Base-by-base conservation (phyloP, 2,797 vertebrate genomes). In the Meda fulgida region DNA sequence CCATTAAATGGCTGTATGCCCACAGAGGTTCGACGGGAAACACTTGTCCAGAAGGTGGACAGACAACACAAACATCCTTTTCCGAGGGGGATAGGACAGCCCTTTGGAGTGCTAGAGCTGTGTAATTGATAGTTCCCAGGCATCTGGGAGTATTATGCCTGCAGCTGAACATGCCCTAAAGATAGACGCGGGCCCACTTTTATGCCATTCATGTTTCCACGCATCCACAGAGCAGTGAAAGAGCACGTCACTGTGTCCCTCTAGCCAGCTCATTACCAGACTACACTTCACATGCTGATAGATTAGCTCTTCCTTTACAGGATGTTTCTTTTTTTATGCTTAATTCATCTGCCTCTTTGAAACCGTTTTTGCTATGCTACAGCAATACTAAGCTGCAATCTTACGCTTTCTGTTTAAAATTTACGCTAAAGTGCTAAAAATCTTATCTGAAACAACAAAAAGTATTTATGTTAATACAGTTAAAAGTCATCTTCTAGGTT, bases 31-130 rank as follows among this genome's bases (percentile, higher is more conserved):
- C 84, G 87, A 83, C 87, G 87, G 89, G 83, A 91, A 92, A 85
- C 89, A 87, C 86, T 86, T 82, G 84, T 87, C 73, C 81, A 88
- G 80, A 87, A 89, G 66, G 81, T 85, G 78, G 83, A 90, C 84
- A 87, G 88, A 89, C 67, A 93, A 89, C 85, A 92, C 90, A 91
- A 93, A 91, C 90, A 92, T 91, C 91, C 89, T 86, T 83, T 90
- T 91, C 85, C 84, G 86, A 85, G 76, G 75, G 63, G 83, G 80
- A 65, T 80, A 76, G 43, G 76, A 79, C 76, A 69, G 69, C 34
- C 77, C 69, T 58, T 82, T 80, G 70, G 84, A 89, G 70, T 58
- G 63, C 77, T 90, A 31, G 85, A 82, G 81, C 71, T 51, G 63
- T 85, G 75, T 88, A 90, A 91, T 87, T 81, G 80, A 91, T 92